Evolutionary conservation across 2,797 vertebrate species (phyloP).

Genomic region (Xyrichtys novacula): DNA sequence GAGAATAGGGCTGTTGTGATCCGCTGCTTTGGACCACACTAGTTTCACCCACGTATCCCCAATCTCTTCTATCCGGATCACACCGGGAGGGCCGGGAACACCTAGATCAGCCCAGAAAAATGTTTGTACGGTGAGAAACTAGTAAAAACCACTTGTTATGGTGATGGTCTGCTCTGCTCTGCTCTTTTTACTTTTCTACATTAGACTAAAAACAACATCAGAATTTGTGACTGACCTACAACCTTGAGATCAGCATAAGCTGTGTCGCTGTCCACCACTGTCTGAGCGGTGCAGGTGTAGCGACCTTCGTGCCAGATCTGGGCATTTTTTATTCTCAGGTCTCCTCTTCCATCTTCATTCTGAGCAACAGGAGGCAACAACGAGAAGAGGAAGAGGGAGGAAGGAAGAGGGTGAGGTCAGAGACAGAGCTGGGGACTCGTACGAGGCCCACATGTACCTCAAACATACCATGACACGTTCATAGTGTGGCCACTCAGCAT

Average conservation of each 20-base stretch:
- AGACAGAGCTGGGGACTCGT: not conserved
- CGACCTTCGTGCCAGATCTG: slow-evolving; percentile 93
- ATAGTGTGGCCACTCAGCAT: slow-evolving; percentile 90
- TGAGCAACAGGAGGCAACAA: slow-evolving; percentile 37
- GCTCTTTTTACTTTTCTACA: not conserved
- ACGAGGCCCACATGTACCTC: not conserved
- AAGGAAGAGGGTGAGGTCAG: too few relatives aligned
- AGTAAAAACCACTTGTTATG: too few relatives aligned
- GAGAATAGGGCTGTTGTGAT: slow-evolving; percentile 94
- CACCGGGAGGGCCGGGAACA: slow-evolving; percentile 90
- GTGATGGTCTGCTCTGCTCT: not conserved
- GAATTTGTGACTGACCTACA: slow-evolving; percentile 86
- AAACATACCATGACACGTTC: slow-evolving; percentile 89
- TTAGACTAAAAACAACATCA: not conserved
- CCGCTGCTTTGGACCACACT: slow-evolving; percentile 92
- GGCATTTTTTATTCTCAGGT: slow-evolving; percentile 90
- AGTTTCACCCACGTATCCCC: slow-evolving; percentile 91
- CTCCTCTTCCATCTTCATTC: slow-evolving; percentile 87
- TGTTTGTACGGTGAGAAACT: too few relatives aligned
- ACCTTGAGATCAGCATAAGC: slow-evolving; percentile 93
- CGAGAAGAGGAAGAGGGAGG: not conserved
- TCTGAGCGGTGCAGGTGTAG: slow-evolving; percentile 95
- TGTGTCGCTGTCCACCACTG: slow-evolving; percentile 93
- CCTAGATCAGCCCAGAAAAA: slow-evolving; percentile 59
- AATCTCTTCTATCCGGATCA: slow-evolving; percentile 91